Conservation (phyloP, 2,797 vertebrate genomes). For the Myotis pilosus region DNA sequence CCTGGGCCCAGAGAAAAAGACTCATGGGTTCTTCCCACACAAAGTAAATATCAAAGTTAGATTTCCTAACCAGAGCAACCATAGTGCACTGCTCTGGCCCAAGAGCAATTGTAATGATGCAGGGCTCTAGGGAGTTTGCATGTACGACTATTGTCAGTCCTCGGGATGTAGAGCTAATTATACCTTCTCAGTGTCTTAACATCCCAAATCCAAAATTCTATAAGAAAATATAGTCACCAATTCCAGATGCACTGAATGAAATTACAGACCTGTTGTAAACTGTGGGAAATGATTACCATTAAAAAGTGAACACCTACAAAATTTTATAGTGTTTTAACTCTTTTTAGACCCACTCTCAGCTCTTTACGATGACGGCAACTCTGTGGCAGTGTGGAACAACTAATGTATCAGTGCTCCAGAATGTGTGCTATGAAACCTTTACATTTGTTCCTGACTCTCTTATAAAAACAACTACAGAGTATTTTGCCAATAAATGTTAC, state of each 20-base stretch:
- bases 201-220: neutral
- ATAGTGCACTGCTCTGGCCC: neutral
- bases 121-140: neutral
- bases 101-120: neutral
- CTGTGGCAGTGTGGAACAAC: neutral
- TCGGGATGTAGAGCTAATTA: neutral
- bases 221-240: neutral
- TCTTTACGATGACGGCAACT: neutral
- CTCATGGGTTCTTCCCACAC: neutral
- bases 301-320: neutral
- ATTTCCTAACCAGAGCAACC: neutral
- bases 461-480: neutral
- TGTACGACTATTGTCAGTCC: neutral
- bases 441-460: neutral
- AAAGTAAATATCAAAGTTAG: neutral
- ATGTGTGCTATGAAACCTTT: neutral
- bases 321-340: neutral
- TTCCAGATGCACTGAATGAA: neutral
- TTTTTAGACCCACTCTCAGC: neutral
- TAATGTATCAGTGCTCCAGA: neutral
- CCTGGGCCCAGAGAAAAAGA: constrained; percentile 22
- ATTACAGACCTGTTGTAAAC: neutral
- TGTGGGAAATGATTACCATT: neutral
- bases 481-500: neutral
- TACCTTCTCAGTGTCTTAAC: neutral